phyloP scores from a whole-genome alignment of 2,797 vertebrate species.

The Pachyuromys duprasi region DNA sequence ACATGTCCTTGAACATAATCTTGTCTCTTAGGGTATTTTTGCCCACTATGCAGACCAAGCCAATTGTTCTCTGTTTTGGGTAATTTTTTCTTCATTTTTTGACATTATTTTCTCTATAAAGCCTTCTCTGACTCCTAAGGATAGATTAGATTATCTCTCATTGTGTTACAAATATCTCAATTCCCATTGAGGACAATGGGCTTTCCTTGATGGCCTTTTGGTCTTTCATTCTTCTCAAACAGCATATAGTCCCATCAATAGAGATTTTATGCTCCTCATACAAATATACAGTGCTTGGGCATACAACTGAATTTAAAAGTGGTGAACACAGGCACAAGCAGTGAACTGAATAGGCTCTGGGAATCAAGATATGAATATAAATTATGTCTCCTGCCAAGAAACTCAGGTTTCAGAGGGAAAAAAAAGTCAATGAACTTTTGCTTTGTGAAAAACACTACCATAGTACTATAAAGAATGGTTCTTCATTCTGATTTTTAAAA shows the following conservation, averaged over 20 bases:
- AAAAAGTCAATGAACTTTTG: neutral
- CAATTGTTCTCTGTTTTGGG: neutral
- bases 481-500: neutral
- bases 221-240: neutral
- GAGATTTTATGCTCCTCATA: neutral
- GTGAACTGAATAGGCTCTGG: neutral
- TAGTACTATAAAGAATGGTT: neutral
- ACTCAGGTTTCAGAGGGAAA: neutral
- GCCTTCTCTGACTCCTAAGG: neutral
- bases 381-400: neutral
- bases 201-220: neutral
- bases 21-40: neutral
- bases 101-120: neutral
- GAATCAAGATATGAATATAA: neutral
- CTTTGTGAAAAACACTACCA: neutral
- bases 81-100: neutral
- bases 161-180: neutral
- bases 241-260: neutral
- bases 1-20: neutral
- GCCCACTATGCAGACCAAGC: neutral
- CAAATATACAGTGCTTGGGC: neutral
- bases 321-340: neutral
- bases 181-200: neutral
- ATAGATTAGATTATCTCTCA: too few species aligned
- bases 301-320: neutral